A percentile compares a stretch with the other conserved stretches of the same genome.
Evolutionary conservation across 2,888 invertebrate genomes (phyloP).

Genomic region (Myopa tessellatipennis): DNA sequence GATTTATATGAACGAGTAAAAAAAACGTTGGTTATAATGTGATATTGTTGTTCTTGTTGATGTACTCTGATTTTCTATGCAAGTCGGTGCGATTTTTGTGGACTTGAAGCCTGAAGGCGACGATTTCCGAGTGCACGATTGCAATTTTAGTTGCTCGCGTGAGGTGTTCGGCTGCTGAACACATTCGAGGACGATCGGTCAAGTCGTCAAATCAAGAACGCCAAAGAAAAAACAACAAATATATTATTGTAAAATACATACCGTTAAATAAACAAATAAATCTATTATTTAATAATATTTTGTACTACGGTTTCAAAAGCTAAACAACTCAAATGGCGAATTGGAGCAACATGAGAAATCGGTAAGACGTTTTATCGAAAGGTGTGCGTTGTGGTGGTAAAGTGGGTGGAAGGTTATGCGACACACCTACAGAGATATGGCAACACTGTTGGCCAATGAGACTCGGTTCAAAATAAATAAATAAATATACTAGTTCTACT

Average conservation of each 20-base stretch:
- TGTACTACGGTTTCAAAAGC: too few relatives aligned
- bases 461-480: neutral
- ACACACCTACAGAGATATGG: neutral
- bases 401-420: neutral
- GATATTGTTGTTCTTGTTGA: neutral
- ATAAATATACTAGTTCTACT: too few relatives aligned
- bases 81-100: constrained; percentile 38
- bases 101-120: too few relatives aligned
- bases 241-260: neutral
- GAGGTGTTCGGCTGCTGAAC: constrained; percentile 31
- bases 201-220: too few relatives aligned
- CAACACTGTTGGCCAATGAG: neutral
- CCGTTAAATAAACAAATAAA: constrained; percentile 30
- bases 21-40: neutral
- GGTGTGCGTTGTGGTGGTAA: neutral
- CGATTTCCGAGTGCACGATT: constrained; percentile 18
- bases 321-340: constrained; percentile 51
- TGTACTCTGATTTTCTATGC: too few relatives aligned
- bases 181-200: neutral
- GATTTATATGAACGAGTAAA: too few relatives aligned
- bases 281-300: neutral
- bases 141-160: constrained; percentile 48
- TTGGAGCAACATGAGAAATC: constrained; percentile 62
- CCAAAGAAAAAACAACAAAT: neutral
- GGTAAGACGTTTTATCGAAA: constrained; percentile 50